These are phyloP conservation scores for Orycteropus afer DNA, from an alignment of 2,113 vertebrate genomes.

Conservation along the genomic window DNA sequence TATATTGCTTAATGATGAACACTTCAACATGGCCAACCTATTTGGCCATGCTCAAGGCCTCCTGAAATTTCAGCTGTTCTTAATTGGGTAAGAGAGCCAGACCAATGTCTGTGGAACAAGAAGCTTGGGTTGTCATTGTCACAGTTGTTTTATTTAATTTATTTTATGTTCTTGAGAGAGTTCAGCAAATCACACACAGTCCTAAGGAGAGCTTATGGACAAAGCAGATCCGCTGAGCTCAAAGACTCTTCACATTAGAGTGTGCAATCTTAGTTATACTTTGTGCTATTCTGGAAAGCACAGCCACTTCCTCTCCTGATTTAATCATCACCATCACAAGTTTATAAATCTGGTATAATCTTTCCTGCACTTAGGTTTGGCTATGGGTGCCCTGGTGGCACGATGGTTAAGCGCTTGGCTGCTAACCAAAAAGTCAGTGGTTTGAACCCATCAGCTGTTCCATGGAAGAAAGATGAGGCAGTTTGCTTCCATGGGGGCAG, in stretches of 20 bases:
- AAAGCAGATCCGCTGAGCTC: not conserved
- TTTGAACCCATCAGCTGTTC: too few relatives aligned
- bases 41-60: not conserved
- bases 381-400: too few relatives aligned
- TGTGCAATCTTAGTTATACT: not conserved
- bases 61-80: not conserved
- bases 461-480: too few relatives aligned
- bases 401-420: too few relatives aligned
- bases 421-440: too few relatives aligned
- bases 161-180: constrained; percentile 23
- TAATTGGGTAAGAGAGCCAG: not conserved
- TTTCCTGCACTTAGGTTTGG: not conserved
- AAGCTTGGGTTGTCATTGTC: not conserved
- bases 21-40: not conserved
- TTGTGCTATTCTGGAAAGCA: not conserved
- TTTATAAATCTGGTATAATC: constrained; percentile 15
- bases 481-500: too few relatives aligned
- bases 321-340: constrained; percentile 8
- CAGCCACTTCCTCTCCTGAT: not conserved
- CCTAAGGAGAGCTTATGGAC: not conserved
- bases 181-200: not conserved
- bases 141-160: not conserved
- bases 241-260: not conserved
- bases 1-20: not conserved
- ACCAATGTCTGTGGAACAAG: fast-evolving